Base-by-base conservation (phyloP, 2,113 vertebrate species). In the Vanacampus margaritifer region DNA sequence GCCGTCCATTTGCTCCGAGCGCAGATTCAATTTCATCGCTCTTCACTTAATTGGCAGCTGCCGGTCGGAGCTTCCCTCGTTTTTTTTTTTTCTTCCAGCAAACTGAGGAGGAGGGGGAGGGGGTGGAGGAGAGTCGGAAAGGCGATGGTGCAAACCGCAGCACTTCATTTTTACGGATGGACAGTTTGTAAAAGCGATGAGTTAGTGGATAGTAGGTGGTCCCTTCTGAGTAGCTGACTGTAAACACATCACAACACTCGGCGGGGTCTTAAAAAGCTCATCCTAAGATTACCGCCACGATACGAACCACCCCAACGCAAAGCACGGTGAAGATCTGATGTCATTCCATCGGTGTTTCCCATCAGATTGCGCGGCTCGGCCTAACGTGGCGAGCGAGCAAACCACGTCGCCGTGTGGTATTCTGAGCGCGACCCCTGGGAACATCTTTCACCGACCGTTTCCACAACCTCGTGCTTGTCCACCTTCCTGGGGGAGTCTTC, bases 1-100 rank as follows among this genome's bases (percentile, higher is more conserved):
- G n/a, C n/a, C n/a, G 57, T 82, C 86, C 86, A 89, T 91, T 89
- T 88, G 81, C 75, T 70, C 58, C 1, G 75, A 60, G 70, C 68
- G 61, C 76, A 78, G 80, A 80, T 76, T 86, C 90, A 87, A 89
- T 91, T 87, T 88, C 83, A 90, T 91, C 83, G 84, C 73, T 77
- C 80, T 68, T 75, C 79, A 81, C 84, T 82, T 89, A 87, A 87
- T 85, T 86, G 85, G 75, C 72, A 69, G 73, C 6, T 63, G 71
- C 83, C 73, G 75, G 71, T 71, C 79, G 74, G 71, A 68, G 39
- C 60, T 62, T 41, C 59, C 37, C 28, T 37, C 69, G 53, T 19
- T 35, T 64, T 68, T 62, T 79, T 62, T 76, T 75, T 23, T 10
- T 3, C 5, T 17, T 16, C 24, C 75, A 79, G 77, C 75, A 73